Percentiles rank a stretch among this genome's conserved stretches.
These are phyloP conservation scores for Dermochelys coriacea DNA, from an alignment of 2,797 vertebrate genomes.

Conservation along the genomic window DNA sequence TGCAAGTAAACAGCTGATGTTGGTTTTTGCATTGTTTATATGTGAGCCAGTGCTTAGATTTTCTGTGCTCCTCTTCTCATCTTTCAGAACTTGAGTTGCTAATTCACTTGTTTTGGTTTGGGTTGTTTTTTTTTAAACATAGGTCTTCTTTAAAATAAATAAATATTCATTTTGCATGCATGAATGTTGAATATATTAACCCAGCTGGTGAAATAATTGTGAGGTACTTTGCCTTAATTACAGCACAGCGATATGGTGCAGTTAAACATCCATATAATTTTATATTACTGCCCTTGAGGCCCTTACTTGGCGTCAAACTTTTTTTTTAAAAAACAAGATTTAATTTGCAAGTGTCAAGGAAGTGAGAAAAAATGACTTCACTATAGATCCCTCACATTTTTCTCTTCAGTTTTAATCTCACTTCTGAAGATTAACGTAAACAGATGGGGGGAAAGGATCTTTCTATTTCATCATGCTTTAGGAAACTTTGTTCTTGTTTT, in stretches of 20 bases:
- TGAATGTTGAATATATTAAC: conserved; percentile 28
- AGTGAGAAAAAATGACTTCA: conserved; percentile 40
- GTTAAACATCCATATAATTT: conserved; percentile 70
- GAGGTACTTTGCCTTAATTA: conserved; percentile 71
- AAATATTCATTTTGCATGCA: conserved; percentile 48
- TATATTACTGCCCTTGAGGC: conserved; percentile 56
- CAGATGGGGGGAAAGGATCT: conserved; percentile 49
- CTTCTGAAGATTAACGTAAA: conserved; percentile 69
- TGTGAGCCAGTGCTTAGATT: not conserved
- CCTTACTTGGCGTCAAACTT: conserved; percentile 51
- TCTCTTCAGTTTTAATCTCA: conserved; percentile 42
- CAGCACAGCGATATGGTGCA: conserved; percentile 25
- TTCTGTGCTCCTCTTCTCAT: not conserved
- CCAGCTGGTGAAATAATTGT: conserved; percentile 58
- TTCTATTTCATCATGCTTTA: conserved; percentile 67
- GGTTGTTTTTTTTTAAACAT: rapidly evolving
- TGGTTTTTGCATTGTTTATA: not conserved
- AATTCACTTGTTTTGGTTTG: not conserved
- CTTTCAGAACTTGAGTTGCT: not conserved
- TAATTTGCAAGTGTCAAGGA: conserved; percentile 61
- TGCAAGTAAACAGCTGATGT: not conserved
- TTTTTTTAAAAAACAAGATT: conserved; percentile 27
- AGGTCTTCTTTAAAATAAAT: conserved; percentile 39
- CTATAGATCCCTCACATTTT: conserved; percentile 50
- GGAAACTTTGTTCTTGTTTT: conserved; percentile 54